Evolutionary conservation across 2,797 vertebrate genomes (phyloP).

Genomic region (Poecilia gillii): DNA sequence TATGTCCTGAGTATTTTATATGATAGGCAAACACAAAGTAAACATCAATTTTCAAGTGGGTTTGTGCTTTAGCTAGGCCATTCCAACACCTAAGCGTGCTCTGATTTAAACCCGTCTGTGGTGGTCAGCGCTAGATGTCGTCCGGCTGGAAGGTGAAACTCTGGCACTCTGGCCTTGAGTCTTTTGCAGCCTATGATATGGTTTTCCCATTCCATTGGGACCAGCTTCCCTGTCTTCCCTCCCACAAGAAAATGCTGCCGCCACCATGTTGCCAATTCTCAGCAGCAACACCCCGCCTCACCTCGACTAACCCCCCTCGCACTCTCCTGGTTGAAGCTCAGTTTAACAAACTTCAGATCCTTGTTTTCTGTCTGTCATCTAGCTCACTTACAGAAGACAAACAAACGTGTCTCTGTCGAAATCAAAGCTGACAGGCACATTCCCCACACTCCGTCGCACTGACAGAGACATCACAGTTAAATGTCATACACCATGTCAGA

Average conservation of each 20-base stretch:
- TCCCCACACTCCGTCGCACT: slow-evolving; percentile 57
- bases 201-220: background rate
- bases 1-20: background rate
- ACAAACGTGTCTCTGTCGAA: slow-evolving; percentile 55
- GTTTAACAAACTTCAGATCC: slow-evolving; percentile 57
- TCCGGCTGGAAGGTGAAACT: background rate
- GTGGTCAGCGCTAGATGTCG: background rate
- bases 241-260: background rate
- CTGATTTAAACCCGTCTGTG: background rate
- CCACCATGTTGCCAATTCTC: background rate
- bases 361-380: slow-evolving; percentile 70
- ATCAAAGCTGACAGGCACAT: slow-evolving; percentile 63
- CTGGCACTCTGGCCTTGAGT: background rate
- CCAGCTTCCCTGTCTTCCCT: background rate
- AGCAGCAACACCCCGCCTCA: slow-evolving; percentile 3
- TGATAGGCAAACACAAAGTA: background rate
- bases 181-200: background rate
- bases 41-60: background rate
- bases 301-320: background rate
- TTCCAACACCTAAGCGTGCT: background rate
- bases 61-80: background rate
- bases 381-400: slow-evolving; percentile 68
- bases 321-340: slow-evolving; percentile 31
- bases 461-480: slow-evolving; percentile 67
- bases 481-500: slow-evolving; percentile 73